phyloP scores from a whole-genome alignment of 2,797 vertebrate species.

The Poeciliopsis gracilis region DNA sequence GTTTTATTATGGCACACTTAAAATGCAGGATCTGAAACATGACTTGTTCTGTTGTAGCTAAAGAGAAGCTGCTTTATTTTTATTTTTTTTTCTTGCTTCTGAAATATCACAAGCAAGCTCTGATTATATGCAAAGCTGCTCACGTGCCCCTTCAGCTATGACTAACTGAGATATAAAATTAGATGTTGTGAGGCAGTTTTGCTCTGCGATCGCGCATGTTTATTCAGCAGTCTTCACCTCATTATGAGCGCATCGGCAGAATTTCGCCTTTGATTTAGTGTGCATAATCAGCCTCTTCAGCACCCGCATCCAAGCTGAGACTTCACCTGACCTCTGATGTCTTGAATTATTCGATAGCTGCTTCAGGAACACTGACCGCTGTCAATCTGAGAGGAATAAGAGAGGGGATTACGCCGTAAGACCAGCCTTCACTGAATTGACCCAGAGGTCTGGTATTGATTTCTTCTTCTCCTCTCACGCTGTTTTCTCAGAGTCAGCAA shows the following conservation, averaged over 20 bases:
- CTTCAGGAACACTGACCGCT: constrained; percentile 41
- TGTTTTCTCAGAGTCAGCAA: constrained; percentile 26
- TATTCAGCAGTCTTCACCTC: constrained; percentile 46
- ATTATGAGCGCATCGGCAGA: constrained; percentile 45
- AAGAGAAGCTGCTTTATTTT: neutral
- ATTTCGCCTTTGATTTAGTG: constrained; percentile 49
- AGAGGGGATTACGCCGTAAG: constrained; percentile 43
- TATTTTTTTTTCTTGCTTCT: constrained; percentile 1
- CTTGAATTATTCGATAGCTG: constrained; percentile 51
- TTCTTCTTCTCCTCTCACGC: constrained; percentile 7
- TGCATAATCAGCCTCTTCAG: constrained; percentile 31
- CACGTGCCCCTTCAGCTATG: constrained; percentile 25
- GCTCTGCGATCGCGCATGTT: constrained; percentile 13
- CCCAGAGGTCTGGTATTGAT: constrained; percentile 45
- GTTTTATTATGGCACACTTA: constrained; percentile 20
- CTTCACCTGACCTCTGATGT: constrained; percentile 49
- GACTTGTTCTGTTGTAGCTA: constrained; percentile 26
- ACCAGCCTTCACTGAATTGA: constrained; percentile 35
- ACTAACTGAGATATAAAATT: constrained; percentile 13
- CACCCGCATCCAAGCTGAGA: constrained; percentile 31
- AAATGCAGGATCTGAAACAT: constrained; percentile 37
- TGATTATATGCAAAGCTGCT: constrained; percentile 29
- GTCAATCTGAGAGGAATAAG: constrained; percentile 40
- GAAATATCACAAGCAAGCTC: constrained; percentile 8
- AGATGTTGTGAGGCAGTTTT: constrained; percentile 13